Evolutionary conservation across 2,888 invertebrate species (phyloP).

Genomic region (Agrotis ipsilon): DNA sequence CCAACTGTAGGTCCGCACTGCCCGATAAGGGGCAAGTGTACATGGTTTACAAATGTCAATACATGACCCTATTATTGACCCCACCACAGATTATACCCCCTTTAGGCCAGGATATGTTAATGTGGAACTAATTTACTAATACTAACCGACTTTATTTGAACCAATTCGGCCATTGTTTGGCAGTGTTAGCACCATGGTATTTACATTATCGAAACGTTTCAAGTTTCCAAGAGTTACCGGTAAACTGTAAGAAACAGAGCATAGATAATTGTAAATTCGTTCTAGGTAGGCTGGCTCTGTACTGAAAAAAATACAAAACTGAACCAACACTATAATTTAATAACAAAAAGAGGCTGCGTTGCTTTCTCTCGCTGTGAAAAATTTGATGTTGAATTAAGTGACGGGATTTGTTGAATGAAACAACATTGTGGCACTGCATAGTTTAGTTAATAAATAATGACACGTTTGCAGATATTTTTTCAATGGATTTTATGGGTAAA

Average conservation of each 20-base stretch:
- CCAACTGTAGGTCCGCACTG: constrained; percentile 41
- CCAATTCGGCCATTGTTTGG: constrained; percentile 48
- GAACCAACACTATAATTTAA: constrained; percentile 38
- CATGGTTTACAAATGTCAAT: constrained; percentile 83
- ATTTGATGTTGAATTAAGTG: constrained; percentile 14
- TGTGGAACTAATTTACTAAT: constrained; percentile 62
- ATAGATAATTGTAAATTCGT: constrained; percentile 47
- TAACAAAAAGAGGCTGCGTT: constrained; percentile 25
- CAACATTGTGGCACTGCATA: background rate
- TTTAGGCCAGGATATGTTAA: constrained; percentile 64
- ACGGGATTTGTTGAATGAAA: constrained; percentile 18
- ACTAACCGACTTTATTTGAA: constrained; percentile 59
- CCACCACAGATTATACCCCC: constrained; percentile 60
- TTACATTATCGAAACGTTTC: constrained; percentile 40
- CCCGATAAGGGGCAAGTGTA: constrained; percentile 70
- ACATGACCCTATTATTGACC: constrained; percentile 75
- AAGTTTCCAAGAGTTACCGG: constrained; percentile 10
- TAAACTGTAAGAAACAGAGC: constrained; percentile 50
- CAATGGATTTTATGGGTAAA: constrained; percentile 8
- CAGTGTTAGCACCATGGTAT: constrained; percentile 30
- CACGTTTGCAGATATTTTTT: constrained; percentile 15
- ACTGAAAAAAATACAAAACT: constrained; percentile 52
- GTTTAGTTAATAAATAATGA: constrained; percentile 8
- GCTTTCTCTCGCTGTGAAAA: constrained; percentile 35
- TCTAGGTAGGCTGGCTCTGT: constrained; percentile 48